Base-by-base conservation (phyloP, 1,140 invertebrate species). In the Portunus trituberculatus region DNA sequence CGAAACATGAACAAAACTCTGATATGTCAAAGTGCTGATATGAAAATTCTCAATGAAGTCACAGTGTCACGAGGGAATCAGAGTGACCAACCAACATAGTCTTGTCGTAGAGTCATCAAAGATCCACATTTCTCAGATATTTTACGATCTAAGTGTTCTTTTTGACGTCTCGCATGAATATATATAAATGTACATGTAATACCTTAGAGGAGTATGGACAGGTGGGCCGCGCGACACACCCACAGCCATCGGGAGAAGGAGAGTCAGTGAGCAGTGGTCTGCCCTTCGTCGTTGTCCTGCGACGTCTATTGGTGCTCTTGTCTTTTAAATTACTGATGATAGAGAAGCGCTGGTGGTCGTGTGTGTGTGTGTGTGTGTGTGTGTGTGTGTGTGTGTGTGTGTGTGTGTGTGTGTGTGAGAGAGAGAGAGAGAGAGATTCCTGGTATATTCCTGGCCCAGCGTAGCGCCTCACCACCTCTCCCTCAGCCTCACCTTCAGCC, bases 111-210 rank as follows among this genome's bases (percentile, higher is more conserved):
- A 76, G 67, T 76, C 67, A 76, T 7, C 67, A 8, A n/a, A 76
- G 20, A 76, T n/a, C 20, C n/a, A 25, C 67, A 76, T 12, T n/a
- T 76, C 67, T 76, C 67, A 76, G n/a, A 76, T 76, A n/a, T 76
- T 76, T 76, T 76, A 76, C 67, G 20, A 76, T 76, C 67, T 76
- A 76, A 76, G 25, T 76, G 67, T 76, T 76, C 67, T n/a, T 76
- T 76, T 76, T 76, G 16, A 76, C 67, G 67, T 76, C 20, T 76
- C 67, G 67, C 67, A 76, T 76, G 67, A 76, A n/a, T 76, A 25
- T 76, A 25, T 76, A 76, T 39, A 39, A 39, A 39, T 39, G 39
- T 39, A 39, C 20, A 25, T 76, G 67, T 76, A n/a, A 76, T n/a
- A 76, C 67, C 67, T 76, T 59, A 59, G 52, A 10, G 16, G 52